Evolutionary conservation across 2,797 vertebrate genomes (phyloP).

Genomic region (Caiman crocodilus): DNA sequence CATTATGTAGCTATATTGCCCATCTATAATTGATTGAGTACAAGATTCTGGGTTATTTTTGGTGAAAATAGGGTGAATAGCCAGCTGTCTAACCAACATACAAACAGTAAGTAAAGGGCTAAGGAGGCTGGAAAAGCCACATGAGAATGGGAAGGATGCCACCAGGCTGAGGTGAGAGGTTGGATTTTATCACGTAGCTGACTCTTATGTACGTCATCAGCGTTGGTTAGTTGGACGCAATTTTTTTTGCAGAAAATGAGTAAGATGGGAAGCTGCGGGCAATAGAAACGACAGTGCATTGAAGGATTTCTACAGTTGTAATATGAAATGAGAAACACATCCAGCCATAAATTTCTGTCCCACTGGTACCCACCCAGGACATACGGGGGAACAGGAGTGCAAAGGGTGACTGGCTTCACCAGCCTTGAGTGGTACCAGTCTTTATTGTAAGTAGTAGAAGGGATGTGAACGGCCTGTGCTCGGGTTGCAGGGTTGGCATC

Average conservation of each 20-base stretch:
- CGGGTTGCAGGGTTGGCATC: neutral
- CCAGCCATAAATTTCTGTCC: neutral
- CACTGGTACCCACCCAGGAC: neutral
- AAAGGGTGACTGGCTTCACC: neutral
- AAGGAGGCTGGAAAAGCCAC: conserved; percentile 52
- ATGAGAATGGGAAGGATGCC: conserved; percentile 47
- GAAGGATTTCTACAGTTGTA: neutral
- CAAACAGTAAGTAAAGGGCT: conserved; percentile 31
- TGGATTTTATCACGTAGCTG: neutral
- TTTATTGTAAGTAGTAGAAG: neutral
- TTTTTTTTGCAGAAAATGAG: neutral
- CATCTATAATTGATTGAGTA: too few species aligned
- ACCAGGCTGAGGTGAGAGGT: neutral
- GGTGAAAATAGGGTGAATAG: conserved; percentile 6
- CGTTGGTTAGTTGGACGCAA: conserved; percentile 53
- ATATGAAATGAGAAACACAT: neutral
- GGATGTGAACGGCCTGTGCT: neutral
- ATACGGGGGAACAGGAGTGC: neutral
- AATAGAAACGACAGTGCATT: neutral
- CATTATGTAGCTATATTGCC: too few species aligned
- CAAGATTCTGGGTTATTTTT: too few species aligned
- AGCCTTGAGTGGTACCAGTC: neutral
- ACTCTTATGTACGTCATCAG: neutral
- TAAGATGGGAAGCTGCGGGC: neutral
- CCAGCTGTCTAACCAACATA: conserved; percentile 35